Base-by-base conservation (phyloP, 2,888 invertebrate species). In the Agrochola circellaris region DNA sequence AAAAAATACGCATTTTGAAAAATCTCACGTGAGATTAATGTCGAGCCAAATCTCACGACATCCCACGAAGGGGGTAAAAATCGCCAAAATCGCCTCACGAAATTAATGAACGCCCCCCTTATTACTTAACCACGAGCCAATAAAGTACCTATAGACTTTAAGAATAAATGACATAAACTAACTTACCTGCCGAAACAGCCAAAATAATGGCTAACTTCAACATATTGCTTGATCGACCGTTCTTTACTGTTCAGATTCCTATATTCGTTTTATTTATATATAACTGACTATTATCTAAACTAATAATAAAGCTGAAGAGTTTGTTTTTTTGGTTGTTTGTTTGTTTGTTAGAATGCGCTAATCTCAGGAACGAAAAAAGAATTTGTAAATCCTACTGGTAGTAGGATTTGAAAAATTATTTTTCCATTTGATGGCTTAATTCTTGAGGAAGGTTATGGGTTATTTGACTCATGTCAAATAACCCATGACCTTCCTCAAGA, bases 111-210 rank as follows among this genome's bases (percentile, higher is more conserved):
- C n/a, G n/a, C n/a, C n/a, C n/a, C n/a, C n/a, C n/a, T n/a, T n/a
- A 56, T 56, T n/a, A 56, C n/a, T 58, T 13, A 58, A 26, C 13
- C 56, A 56, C 2, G 56, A 26, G n/a, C n/a, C 1, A n/a, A 11
- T 54, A n/a, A 9, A n/a, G n/a, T n/a, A 15, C 45, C 17, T 17
- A n/a, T 7, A 15, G 26, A 13, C n/a, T 56, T 15, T 26, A 11
- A 6, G n/a, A 58, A 26, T 17, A 7, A 58, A 58, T 26, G 2
- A 26, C 15, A 58, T 15, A 15, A 58, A 26, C 2, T 23, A 30
- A 51, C 88, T 88, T 87, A 93, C 93, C 90, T 20, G 88, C 79
- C 42, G 88, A 73, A 58, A 80, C 80, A 13, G 77, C 73, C 54
- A 88, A 78, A 66, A 88, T 66, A 48, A 90, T 60, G 61, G 84